These are phyloP conservation scores for Baccha elongata DNA, from an alignment of 2,888 invertebrate species.

Conservation along the genomic window DNA sequence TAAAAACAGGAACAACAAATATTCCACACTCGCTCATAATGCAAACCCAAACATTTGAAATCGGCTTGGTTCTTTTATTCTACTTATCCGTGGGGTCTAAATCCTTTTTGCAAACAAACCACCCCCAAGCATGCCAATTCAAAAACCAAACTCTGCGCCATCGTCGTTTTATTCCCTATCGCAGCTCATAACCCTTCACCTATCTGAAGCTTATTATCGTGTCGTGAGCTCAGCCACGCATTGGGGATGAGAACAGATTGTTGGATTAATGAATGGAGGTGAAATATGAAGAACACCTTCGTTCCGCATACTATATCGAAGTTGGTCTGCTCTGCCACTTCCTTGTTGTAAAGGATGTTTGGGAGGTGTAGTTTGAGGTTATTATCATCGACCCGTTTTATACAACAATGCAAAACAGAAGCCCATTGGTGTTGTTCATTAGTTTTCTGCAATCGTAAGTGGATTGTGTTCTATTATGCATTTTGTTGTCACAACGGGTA, in stretches of 20 bases:
- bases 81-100: conserved; percentile 51
- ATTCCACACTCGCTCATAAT: conserved; percentile 10
- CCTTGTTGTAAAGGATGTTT: conserved; percentile 18
- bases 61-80: conserved; percentile 44
- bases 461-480: conserved; percentile 50
- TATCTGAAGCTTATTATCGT: conserved; percentile 64
- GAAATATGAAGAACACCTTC: conserved; percentile 46
- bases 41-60: conserved; percentile 41
- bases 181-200: background rate
- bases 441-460: conserved; percentile 67
- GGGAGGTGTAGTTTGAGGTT: conserved; percentile 18
- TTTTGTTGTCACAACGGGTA: conserved; percentile 10
- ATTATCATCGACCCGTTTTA: conserved; percentile 18
- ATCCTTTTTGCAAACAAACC: conserved; percentile 56
- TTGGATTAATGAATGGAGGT: conserved; percentile 70
- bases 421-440: conserved; percentile 48
- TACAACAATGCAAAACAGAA: background rate
- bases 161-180: background rate
- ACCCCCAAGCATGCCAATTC: conserved; percentile 45
- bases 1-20: conserved; percentile 48
- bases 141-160: conserved; percentile 27
- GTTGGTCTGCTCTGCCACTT: conserved; percentile 23
- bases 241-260: conserved; percentile 65
- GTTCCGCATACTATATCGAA: conserved; percentile 3
- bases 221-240: conserved; percentile 69